A percentile compares a stretch with the other conserved stretches of the same genome.
Conservation (phyloP, 2,113 vertebrate genomes). For the Tachysurus fulvidraco region DNA sequence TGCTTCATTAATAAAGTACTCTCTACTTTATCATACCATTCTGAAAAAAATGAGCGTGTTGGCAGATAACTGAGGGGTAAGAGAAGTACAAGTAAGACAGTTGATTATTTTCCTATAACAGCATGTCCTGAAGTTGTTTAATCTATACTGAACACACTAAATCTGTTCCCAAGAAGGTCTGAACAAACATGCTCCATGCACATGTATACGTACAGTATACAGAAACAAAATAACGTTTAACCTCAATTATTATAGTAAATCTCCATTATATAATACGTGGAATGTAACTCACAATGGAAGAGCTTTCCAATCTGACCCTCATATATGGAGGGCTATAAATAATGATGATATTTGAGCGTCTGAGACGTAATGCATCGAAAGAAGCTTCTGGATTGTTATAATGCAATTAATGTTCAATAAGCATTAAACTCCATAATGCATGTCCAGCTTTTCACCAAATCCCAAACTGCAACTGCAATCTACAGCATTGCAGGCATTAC, state of each 20-base stretch:
- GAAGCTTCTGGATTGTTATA: background rate
- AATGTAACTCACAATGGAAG: background rate
- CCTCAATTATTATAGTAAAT: background rate
- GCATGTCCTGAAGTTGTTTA: background rate
- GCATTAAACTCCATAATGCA: conserved; percentile 2
- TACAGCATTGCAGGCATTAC: background rate
- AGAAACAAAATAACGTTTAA: background rate
- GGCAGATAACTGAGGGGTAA: background rate
- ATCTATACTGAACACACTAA: background rate
- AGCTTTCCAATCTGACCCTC: background rate
- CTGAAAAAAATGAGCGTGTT: background rate
- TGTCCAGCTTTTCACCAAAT: background rate
- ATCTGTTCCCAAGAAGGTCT: conserved; percentile 13
- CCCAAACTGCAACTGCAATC: background rate
- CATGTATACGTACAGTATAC: background rate
- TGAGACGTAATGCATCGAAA: background rate
- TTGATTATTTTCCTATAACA: background rate
- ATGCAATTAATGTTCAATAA: background rate
- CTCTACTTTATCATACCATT: too few species aligned
- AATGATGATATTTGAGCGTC: background rate
- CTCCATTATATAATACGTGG: background rate
- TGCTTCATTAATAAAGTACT: too few species aligned
- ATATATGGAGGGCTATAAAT: background rate
- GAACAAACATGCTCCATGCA: background rate
- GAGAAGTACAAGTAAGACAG: background rate